These are phyloP conservation scores for Falco novaeseelandiae DNA, from an alignment of 2,797 vertebrate genomes.

Conservation along the genomic window DNA sequence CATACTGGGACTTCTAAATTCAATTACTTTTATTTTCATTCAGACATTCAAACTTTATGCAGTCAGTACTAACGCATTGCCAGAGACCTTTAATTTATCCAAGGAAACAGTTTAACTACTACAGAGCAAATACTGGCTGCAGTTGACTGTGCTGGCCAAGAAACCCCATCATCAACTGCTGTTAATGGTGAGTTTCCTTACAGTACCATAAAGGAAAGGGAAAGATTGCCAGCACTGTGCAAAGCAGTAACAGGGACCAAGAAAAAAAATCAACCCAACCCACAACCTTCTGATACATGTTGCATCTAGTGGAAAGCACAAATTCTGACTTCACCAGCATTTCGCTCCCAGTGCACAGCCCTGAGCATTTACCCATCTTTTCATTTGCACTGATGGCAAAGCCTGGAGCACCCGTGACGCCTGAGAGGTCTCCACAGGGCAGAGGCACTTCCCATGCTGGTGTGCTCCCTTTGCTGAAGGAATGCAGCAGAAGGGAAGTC, in stretches of 20 bases:
- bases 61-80: background rate
- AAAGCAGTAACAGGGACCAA: background rate
- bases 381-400: background rate
- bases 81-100: background rate
- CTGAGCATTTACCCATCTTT: background rate
- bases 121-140: background rate
- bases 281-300: background rate
- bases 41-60: background rate
- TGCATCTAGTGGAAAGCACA: background rate
- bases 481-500: too few relatives aligned
- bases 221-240: background rate
- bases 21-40: background rate
- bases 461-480: background rate
- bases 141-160: background rate
- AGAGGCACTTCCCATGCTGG: background rate
- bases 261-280: too few relatives aligned
- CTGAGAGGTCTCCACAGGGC: background rate
- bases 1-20: background rate
- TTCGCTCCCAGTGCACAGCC: background rate
- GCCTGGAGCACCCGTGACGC: background rate
- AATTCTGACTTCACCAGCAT: background rate
- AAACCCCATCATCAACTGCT: background rate
- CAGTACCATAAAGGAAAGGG: background rate
- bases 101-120: background rate
- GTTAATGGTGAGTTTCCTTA: background rate